phyloP scores from a whole-genome alignment of 2,797 vertebrate genomes.

The Hypotaenidia okinawae region DNA sequence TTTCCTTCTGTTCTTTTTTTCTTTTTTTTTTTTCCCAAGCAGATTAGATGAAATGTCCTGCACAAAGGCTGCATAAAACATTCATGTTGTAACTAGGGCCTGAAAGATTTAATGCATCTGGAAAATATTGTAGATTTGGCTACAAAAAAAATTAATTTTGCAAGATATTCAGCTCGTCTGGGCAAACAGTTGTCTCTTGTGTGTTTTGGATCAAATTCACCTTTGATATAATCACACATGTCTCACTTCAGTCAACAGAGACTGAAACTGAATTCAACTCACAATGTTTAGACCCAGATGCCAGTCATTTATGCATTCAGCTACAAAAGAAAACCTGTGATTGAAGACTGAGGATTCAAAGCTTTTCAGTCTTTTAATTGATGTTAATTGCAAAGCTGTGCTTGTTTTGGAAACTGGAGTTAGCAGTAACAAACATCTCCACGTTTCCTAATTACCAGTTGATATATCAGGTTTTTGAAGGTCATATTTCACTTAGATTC shows the following conservation, averaged over 20 bases:
- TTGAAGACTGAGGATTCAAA: neutral
- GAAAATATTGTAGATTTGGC: neutral
- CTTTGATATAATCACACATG: neutral
- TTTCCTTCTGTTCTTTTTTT: too few relatives aligned
- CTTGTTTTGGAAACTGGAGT: neutral
- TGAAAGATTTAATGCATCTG: neutral
- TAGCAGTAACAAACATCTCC: neutral
- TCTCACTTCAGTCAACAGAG: neutral
- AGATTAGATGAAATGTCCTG: neutral
- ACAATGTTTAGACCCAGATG: neutral
- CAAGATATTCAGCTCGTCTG: neutral
- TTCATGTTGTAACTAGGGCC: neutral
- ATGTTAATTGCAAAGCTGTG: neutral
- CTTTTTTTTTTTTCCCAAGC: neutral
- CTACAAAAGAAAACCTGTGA: neutral
- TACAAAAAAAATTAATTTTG: slow-evolving; percentile 18
- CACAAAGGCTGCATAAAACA: neutral
- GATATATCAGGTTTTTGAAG: neutral
- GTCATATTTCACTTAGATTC: neutral
- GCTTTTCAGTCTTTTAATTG: neutral
- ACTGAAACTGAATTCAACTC: neutral
- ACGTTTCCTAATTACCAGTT: neutral
- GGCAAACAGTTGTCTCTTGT: neutral
- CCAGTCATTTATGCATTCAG: neutral
- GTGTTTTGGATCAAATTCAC: neutral